phyloP scores from a whole-genome alignment of 1,140 invertebrate species.

The Achatina immaculata region DNA sequence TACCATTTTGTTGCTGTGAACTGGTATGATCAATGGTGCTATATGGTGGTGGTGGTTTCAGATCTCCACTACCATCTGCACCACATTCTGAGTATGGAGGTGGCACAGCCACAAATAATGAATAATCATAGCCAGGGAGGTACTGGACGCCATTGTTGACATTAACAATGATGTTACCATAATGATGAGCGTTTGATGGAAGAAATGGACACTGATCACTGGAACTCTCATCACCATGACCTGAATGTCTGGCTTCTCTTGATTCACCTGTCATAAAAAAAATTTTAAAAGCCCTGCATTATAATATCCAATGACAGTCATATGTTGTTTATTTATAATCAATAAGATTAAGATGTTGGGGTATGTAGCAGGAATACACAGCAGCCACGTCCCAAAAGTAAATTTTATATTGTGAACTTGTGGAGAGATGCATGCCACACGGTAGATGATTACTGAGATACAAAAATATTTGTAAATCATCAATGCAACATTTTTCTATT shows the following conservation, averaged over 20 bases:
- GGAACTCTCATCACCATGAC: slow-evolving; percentile 16
- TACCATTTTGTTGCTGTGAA: background rate
- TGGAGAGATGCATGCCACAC: too few relatives aligned
- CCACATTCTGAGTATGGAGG: slow-evolving; percentile 63
- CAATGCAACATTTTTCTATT: too few relatives aligned
- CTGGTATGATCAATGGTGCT: slow-evolving; percentile 59
- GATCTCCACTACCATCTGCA: slow-evolving; percentile 32
- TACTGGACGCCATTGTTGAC: slow-evolving; percentile 66
- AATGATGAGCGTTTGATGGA: slow-evolving; percentile 46
- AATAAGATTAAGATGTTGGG: too few relatives aligned
- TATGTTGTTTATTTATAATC: too few relatives aligned
- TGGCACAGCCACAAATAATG: slow-evolving; percentile 51
- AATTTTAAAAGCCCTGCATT: background rate
- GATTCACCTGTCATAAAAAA: slow-evolving; percentile 24
- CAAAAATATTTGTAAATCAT: too few relatives aligned
- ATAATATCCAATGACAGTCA: too few relatives aligned
- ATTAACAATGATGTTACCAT: slow-evolving; percentile 65
- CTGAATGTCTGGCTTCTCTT: slow-evolving; percentile 15
- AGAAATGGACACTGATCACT: slow-evolving; percentile 61
- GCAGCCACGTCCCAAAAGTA: too few relatives aligned
- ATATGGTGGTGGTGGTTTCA: slow-evolving; percentile 58
- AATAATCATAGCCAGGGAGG: slow-evolving; percentile 53
- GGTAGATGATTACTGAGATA: too few relatives aligned
- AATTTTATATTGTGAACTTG: too few relatives aligned
- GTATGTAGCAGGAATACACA: too few relatives aligned